Evolutionary conservation across 2,113 vertebrate genomes (phyloP).

Genomic region (Heterotis niloticus): DNA sequence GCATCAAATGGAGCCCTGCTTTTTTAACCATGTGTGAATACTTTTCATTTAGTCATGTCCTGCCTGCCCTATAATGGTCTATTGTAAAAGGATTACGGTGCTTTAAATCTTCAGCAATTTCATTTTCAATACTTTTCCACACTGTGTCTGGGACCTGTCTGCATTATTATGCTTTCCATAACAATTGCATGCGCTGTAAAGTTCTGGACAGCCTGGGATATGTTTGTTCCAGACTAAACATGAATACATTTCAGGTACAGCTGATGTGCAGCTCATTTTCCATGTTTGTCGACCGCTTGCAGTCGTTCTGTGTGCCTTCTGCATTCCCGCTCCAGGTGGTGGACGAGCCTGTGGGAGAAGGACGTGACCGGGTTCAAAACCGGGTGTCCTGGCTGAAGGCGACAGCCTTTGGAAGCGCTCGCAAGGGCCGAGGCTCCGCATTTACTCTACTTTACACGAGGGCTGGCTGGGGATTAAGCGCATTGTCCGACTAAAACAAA

Average conservation of each 20-base stretch:
- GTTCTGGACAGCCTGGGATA: neutral
- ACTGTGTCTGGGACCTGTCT: slow-evolving; percentile 25
- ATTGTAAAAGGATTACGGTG: slow-evolving; percentile 9
- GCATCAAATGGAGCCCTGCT: slow-evolving; percentile 48
- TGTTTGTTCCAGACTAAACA: neutral
- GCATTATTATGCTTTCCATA: slow-evolving; percentile 22
- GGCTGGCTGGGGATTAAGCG: slow-evolving; percentile 34
- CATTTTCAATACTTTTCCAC: neutral
- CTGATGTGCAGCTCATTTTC: neutral
- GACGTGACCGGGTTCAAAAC: slow-evolving; percentile 10
- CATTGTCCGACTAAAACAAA: slow-evolving; percentile 39
- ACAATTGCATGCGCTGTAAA: neutral
- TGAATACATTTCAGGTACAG: neutral
- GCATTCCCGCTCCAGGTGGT: neutral
- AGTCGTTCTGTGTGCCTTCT: neutral
- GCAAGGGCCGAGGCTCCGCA: neutral
- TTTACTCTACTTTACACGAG: slow-evolving; percentile 12
- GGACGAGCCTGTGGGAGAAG: neutral
- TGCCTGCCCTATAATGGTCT: neutral
- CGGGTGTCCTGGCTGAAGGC: neutral
- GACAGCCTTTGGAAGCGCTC: slow-evolving; percentile 24
- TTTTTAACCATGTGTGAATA: slow-evolving; percentile 44
- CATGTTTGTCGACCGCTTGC: neutral
- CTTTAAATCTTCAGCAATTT: slow-evolving; percentile 20
- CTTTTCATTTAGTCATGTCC: slow-evolving; percentile 33